These are phyloP conservation scores for Cheilosia grossa DNA, from an alignment of 2,888 invertebrate genomes.

Conservation along the genomic window DNA sequence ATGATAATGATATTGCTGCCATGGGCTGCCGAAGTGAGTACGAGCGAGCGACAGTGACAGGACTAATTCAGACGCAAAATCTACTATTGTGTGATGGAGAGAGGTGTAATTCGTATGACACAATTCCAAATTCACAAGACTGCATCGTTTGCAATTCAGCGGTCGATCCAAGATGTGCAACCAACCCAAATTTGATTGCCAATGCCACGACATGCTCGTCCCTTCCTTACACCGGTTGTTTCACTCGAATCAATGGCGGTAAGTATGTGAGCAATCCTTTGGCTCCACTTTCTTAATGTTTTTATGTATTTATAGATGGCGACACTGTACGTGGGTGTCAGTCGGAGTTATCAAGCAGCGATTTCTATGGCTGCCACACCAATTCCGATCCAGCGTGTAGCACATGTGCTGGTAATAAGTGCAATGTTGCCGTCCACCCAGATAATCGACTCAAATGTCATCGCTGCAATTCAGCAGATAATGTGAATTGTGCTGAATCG, in stretches of 20 bases:
- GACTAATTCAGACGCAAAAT: conserved; percentile 77
- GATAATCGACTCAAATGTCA: conserved; percentile 77
- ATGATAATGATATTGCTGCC: conserved; percentile 65
- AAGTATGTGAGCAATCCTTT: conserved; percentile 36
- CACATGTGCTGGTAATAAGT: conserved; percentile 77
- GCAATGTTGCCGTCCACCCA: conserved; percentile 79
- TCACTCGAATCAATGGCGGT: conserved; percentile 77
- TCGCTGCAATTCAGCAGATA: conserved; percentile 78
- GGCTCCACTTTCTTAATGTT: not conserved
- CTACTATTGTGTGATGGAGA: conserved; percentile 78
- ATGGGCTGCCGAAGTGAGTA: conserved; percentile 81
- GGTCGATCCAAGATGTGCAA: conserved; percentile 79
- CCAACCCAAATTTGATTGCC: conserved; percentile 78
- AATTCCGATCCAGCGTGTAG: conserved; percentile 76
- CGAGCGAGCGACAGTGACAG: conserved; percentile 75
- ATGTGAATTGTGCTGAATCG: conserved; percentile 75
- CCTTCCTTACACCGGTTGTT: conserved; percentile 80
- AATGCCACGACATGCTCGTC: conserved; percentile 75
- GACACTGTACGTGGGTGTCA: conserved; percentile 79
- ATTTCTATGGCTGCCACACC: conserved; percentile 78
- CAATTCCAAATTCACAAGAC: conserved; percentile 71
- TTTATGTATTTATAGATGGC: conserved; percentile 72
- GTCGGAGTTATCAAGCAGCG: conserved; percentile 68
- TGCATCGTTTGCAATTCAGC: conserved; percentile 79
- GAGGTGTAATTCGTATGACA: conserved; percentile 77